phyloP scores from a whole-genome alignment of 2,113 vertebrate genomes.

The Pica pica region DNA sequence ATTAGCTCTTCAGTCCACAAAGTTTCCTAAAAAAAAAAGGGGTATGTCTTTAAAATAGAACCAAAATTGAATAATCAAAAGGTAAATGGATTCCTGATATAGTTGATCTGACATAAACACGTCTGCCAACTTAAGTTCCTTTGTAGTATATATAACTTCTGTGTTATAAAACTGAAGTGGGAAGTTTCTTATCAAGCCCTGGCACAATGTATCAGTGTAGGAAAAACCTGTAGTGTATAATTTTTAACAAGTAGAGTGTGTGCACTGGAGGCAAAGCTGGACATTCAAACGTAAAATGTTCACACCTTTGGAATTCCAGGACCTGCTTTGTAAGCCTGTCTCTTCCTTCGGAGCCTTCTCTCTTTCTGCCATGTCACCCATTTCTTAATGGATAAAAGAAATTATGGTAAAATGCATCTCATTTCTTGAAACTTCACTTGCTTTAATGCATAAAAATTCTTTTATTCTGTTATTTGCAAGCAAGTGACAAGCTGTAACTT shows the following conservation, averaged over 20 bases:
- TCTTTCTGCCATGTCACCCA: not conserved
- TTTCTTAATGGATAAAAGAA: not conserved
- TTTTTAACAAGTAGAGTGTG: not conserved
- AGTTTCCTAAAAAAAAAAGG: not conserved
- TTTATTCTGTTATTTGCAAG: not conserved
- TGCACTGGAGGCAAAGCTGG: not conserved
- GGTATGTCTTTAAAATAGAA: not conserved
- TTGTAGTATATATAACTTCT: not conserved
- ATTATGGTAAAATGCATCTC: accelerated
- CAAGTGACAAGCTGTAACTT: not conserved
- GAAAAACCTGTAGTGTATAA: not conserved
- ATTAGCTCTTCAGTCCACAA: not conserved
- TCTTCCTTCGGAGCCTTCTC: not conserved
- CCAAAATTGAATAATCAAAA: not conserved
- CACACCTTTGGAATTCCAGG: not conserved
- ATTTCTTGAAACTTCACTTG: not conserved
- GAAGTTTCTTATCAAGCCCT: not conserved
- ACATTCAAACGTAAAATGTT: not conserved
- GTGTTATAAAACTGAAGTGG: not conserved
- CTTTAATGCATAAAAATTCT: not conserved
- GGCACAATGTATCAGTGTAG: not conserved
- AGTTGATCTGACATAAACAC: not conserved
- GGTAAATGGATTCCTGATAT: not conserved
- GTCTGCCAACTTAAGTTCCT: not conserved
- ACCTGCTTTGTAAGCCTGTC: not conserved